phyloP scores from a whole-genome alignment of 2,113 vertebrate genomes.

The Melanotaenia duboulayi region DNA sequence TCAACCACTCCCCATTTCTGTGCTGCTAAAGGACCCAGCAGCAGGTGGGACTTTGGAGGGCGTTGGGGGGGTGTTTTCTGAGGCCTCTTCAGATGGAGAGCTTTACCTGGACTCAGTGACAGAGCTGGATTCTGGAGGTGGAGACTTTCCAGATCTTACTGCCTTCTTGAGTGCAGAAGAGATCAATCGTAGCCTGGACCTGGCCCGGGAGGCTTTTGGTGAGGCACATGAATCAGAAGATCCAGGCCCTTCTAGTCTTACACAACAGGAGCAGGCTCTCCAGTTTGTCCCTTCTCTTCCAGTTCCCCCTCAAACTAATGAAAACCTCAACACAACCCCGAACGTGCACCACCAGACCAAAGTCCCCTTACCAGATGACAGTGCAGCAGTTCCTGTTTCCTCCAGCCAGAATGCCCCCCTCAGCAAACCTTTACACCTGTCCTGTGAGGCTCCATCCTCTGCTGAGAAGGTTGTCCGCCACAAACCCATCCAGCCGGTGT shows the following conservation, averaged over 20 bases:
- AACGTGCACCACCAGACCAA: constrained; percentile 54
- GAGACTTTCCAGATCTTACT: constrained; percentile 87
- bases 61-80: constrained; percentile 81
- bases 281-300: constrained; percentile 55
- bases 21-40: constrained; percentile 78
- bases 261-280: constrained; percentile 72
- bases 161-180: constrained; percentile 95
- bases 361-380: constrained; percentile 33
- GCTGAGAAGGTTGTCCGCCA: constrained; percentile 60
- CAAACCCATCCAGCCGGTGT: constrained; percentile 71
- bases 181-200: constrained; percentile 91
- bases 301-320: constrained; percentile 38
- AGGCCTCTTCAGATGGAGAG: constrained; percentile 85
- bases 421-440: constrained; percentile 73
- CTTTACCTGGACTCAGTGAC: constrained; percentile 85
- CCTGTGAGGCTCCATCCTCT: constrained; percentile 66
- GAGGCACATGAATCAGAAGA: constrained; percentile 56
- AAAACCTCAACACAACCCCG: constrained; percentile 63
- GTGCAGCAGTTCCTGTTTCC: constrained; percentile 56
- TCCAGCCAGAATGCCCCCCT: constrained; percentile 64
- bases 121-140: constrained; percentile 83
- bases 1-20: constrained; percentile 79
- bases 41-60: constrained; percentile 70
- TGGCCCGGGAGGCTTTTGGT: constrained; percentile 91
- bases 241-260: constrained; percentile 55